Base-by-base conservation (phyloP, 2,797 vertebrate genomes). In the Apodemus agrarius region DNA sequence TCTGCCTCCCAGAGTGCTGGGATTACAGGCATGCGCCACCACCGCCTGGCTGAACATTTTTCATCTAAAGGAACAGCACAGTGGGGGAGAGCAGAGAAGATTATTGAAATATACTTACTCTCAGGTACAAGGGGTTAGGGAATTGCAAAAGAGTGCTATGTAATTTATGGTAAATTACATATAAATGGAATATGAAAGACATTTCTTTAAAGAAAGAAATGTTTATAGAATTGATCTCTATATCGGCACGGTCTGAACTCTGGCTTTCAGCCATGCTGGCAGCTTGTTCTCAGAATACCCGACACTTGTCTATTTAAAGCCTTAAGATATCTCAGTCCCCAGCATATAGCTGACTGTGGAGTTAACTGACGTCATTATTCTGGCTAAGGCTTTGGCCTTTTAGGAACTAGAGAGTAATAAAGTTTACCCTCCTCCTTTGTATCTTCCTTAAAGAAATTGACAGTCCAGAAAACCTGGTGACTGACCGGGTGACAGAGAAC, bases 381-480 rank as follows among this genome's bases (percentile, higher is more conserved):
- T 81, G 57, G 26, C 21, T 78, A 19, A 88, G 37, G 46, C 16
- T 72, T 17, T 46, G 22, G 29, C 6, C 24, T 92, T 91, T 96
- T 54, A 75, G 12, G 52, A 94, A 79, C 46, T 80, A 43, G 52
- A 67, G 2, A 61, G 57, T 49, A 46, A 63, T 88, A 74, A 96
- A 78, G 19, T 31, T n/a, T 88, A 40, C 10, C 21, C 14, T 96
- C 17, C 43, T 67, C 26, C 91, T 93, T 92, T 72, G 17, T 96
- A 37, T 96, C 87, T 93, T 40, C 90, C 86, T 94, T 90, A 80
- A 97, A 98, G 98, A 98, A 84, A 96, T 98, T 13, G 98, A 98
- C 46, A 96, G 97, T 99, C 99, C 92, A 91, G 97, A 57, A 98
- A 99, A 99, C 95, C 97, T 99, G 96, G 97, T 98, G 97, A 98